Conservation (phyloP, 2,888 invertebrate genomes). For the Tiliacea citrago region DNA sequence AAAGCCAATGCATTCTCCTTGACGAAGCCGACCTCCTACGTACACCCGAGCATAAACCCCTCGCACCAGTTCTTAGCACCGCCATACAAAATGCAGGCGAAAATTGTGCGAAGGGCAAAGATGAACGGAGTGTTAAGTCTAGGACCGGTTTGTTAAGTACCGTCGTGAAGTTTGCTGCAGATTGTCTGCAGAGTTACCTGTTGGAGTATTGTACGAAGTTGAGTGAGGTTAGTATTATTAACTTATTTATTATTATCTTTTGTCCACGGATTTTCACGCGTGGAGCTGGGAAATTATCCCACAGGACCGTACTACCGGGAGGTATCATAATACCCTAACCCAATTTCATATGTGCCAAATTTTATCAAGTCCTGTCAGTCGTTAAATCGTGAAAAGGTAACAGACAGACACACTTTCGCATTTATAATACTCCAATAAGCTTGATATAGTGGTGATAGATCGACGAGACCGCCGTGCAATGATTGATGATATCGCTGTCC, state of each 20-base stretch:
- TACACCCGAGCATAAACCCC: slow-evolving; percentile 63
- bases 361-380: neutral
- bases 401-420: too few species aligned
- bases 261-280: neutral
- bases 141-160: slow-evolving; percentile 80
- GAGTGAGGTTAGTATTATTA: slow-evolving; percentile 82
- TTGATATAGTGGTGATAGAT: too few species aligned
- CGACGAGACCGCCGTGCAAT: too few species aligned
- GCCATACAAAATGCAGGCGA: slow-evolving; percentile 18
- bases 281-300: neutral
- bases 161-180: slow-evolving; percentile 86
- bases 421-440: too few species aligned
- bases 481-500: too few species aligned
- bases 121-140: slow-evolving; percentile 76
- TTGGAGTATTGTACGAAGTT: slow-evolving; percentile 88
- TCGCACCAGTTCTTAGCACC: slow-evolving; percentile 38
- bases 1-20: slow-evolving; percentile 81
- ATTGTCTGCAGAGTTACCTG: slow-evolving; percentile 86
- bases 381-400: neutral
- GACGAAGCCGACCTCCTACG: slow-evolving; percentile 76
- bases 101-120: slow-evolving; percentile 62
- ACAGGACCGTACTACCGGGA: neutral
- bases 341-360: neutral
- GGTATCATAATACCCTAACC: neutral
- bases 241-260: neutral